Evolutionary conservation across 2,888 invertebrate genomes (phyloP).

Genomic region (Platerodrilus igneus): DNA sequence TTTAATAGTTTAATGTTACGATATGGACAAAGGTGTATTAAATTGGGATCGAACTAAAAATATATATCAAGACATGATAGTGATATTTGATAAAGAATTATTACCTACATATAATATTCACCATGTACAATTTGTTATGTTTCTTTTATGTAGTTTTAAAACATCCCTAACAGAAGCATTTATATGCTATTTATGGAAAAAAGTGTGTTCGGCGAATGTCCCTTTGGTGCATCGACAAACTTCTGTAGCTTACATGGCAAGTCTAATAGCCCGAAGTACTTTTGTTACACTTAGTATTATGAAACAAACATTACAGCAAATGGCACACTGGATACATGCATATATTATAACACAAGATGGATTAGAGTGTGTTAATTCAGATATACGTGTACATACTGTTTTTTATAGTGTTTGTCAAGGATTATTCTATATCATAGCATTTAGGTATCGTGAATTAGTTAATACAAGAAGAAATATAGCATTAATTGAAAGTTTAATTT

Average conservation of each 20-base stretch:
- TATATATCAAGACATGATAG: conserved; percentile 58
- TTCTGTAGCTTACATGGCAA: conserved; percentile 69
- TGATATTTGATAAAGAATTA: conserved; percentile 74
- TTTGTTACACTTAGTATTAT: conserved; percentile 62
- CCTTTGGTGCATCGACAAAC: conserved; percentile 63
- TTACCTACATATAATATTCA: conserved; percentile 78
- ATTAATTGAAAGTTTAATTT: conserved; percentile 75
- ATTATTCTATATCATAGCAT: conserved; percentile 87
- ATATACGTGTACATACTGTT: conserved; percentile 71
- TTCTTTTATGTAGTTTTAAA: conserved; percentile 68
- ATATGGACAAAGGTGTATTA: conserved; percentile 45
- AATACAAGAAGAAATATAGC: conserved; percentile 67
- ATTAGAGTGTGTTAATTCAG: conserved; percentile 52
- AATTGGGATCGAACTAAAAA: conserved; percentile 57
- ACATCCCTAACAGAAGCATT: conserved; percentile 58
- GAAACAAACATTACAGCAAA: conserved; percentile 61
- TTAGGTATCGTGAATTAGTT: conserved; percentile 80
- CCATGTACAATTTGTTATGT: conserved; percentile 73
- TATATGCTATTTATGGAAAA: conserved; percentile 67
- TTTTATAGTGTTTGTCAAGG: conserved; percentile 92
- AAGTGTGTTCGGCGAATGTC: conserved; percentile 62
- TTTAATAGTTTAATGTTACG: conserved; percentile 58
- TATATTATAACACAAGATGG: conserved; percentile 70
- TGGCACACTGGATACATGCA: conserved; percentile 79
- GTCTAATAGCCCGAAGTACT: conserved; percentile 65